phyloP scores from a whole-genome alignment of 2,888 invertebrate genomes.

The Balanococcus diminutus region DNA sequence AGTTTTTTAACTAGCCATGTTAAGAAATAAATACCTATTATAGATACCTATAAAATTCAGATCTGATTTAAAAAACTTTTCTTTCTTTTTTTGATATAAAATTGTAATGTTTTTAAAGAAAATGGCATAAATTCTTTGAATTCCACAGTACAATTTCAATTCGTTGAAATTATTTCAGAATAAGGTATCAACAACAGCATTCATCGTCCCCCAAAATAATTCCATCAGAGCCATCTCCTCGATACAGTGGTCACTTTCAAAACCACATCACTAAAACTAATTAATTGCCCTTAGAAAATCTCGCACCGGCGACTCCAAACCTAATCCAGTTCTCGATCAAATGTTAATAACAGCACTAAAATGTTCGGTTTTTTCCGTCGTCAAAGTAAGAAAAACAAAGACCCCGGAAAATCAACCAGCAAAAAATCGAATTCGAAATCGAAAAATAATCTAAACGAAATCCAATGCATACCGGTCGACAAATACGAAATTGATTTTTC shows the following conservation, averaged over 20 bases:
- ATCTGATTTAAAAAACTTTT: too few species aligned
- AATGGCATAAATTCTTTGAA: too few species aligned
- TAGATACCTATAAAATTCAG: too few species aligned
- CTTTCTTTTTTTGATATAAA: too few species aligned
- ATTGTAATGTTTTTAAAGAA: too few species aligned
- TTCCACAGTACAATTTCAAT: too few species aligned
- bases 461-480: constrained; percentile 45
- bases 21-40: too few species aligned
- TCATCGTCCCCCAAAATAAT: neutral
- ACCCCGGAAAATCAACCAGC: constrained; percentile 40
- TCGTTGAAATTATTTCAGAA: neutral
- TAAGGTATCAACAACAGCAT: too few species aligned
- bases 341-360: neutral
- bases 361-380: constrained; percentile 53
- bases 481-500: constrained; percentile 47
- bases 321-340: neutral
- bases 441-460: constrained; percentile 38
- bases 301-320: neutral
- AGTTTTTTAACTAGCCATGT: too few species aligned
- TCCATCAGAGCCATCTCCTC: neutral
- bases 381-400: constrained; percentile 50
- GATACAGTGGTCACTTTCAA: neutral
- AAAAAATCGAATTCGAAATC: constrained; percentile 18
- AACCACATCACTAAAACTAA: neutral
- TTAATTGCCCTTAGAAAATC: neutral